A percentile compares a stretch with the other conserved stretches of the same genome.
These are phyloP conservation scores for Oreortyx pictus DNA, from an alignment of 2,797 vertebrate species.

Conservation along the genomic window DNA sequence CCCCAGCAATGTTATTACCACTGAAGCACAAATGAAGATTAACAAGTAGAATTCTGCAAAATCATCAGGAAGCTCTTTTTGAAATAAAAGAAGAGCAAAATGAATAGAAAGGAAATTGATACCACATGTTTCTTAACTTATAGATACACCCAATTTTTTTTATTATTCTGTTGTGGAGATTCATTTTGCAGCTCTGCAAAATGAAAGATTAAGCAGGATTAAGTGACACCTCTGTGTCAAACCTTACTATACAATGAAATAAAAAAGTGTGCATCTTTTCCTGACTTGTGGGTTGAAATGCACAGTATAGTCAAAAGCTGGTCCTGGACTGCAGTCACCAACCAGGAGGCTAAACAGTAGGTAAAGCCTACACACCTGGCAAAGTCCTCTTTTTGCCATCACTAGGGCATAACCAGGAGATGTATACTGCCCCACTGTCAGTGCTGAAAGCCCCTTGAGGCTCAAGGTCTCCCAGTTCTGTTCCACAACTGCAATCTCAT, in stretches of 20 bases:
- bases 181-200: slow-evolving; percentile 14
- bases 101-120: neutral
- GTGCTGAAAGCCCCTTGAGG: accelerated
- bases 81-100: neutral
- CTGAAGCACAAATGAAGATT: neutral
- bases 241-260: neutral
- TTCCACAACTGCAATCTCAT: neutral
- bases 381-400: neutral
- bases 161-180: neutral
- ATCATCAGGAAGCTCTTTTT: neutral
- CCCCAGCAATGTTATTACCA: neutral
- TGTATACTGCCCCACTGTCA: neutral
- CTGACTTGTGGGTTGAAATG: neutral
- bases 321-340: neutral
- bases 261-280: neutral
- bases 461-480: neutral
- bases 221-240: neutral
- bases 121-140: neutral
- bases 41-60: neutral
- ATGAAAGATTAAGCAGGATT: accelerated
- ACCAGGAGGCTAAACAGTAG: neutral
- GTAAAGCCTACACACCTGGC: neutral
- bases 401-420: neutral
- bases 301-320: neutral
- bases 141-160: neutral